A percentile compares a stretch with the other conserved stretches of the same genome.
These are phyloP conservation scores for Vireo griseus DNA, from an alignment of 2,797 vertebrate genomes.

Conservation along the genomic window DNA sequence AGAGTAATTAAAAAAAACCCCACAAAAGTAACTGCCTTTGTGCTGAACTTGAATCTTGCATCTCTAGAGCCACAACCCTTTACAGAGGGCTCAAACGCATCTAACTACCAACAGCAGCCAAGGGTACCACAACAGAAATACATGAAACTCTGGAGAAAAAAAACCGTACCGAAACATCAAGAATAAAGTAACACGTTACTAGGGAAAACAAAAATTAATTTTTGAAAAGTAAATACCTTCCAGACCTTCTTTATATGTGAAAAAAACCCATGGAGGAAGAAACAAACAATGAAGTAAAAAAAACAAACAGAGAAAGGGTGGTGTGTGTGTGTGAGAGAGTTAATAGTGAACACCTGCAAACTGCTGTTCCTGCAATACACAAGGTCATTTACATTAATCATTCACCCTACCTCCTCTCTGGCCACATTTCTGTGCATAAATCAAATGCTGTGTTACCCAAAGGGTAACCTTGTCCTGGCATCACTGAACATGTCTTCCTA, in stretches of 20 bases:
- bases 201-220: not conserved
- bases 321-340: not conserved
- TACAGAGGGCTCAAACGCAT: not conserved
- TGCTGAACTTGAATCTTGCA: not conserved
- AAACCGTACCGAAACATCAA: not conserved
- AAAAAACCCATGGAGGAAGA: not conserved
- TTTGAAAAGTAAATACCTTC: not conserved
- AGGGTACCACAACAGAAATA: not conserved
- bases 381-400: constrained; percentile 39
- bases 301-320: not conserved
- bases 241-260: not conserved
- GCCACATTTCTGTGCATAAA: not conserved
- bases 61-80: not conserved
- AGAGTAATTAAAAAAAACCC: not conserved
- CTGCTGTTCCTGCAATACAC: not conserved
- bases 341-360: constrained; percentile 13
- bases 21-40: not conserved
- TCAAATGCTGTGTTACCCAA: not conserved
- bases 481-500: constrained; percentile 1
- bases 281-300: not conserved
- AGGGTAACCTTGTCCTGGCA: constrained; percentile 18
- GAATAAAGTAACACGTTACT: not conserved
- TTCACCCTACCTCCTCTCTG: constrained; percentile 31
- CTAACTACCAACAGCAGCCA: not conserved
- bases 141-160: not conserved